phyloP scores from a whole-genome alignment of 2,113 vertebrate genomes.

The Eclectus roratus region DNA sequence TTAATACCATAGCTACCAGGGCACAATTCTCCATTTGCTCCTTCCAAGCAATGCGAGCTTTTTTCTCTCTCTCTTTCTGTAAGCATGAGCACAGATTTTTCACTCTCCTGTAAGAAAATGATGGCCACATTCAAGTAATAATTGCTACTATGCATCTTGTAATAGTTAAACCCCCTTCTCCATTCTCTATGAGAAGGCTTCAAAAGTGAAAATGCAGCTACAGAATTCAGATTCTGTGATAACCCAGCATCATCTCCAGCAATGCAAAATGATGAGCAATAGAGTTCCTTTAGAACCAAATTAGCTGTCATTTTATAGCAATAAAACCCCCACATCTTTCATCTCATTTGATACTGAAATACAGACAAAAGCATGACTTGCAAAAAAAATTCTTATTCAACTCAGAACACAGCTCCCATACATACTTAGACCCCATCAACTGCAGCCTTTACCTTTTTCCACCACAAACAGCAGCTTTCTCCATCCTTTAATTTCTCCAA shows the following conservation, averaged over 20 bases:
- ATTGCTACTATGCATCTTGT: background rate
- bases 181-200: background rate
- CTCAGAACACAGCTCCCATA: background rate
- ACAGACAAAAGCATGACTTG: background rate
- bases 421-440: background rate
- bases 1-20: background rate
- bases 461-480: background rate
- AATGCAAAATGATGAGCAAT: background rate
- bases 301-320: background rate
- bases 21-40: background rate
- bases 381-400: background rate
- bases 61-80: background rate
- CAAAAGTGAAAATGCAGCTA: background rate
- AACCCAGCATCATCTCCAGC: background rate
- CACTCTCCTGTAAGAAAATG: background rate
- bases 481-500: background rate
- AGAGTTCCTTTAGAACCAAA: background rate
- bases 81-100: background rate
- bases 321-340: background rate
- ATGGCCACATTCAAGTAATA: background rate
- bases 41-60: background rate
- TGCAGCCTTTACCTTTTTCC: background rate
- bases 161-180: background rate
- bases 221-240: background rate
- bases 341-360: background rate